Percentiles rank a stretch among this genome's conserved stretches.
Evolutionary conservation across 2,113 vertebrate genomes (phyloP).

Genomic region (Anthoscopus minutus): DNA sequence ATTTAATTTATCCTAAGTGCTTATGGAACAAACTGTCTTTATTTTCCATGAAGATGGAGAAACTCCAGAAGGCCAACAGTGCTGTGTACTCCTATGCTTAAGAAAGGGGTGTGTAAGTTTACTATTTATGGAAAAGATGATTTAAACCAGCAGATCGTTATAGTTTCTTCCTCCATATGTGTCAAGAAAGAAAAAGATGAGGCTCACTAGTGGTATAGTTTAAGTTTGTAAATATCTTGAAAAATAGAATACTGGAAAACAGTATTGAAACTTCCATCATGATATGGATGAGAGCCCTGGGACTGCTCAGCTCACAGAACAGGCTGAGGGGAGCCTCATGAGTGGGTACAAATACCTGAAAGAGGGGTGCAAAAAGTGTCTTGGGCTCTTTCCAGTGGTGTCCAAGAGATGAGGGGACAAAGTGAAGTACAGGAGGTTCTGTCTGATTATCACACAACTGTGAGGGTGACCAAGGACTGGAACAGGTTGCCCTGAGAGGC

Average conservation of each 20-base stretch:
- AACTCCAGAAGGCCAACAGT: background rate
- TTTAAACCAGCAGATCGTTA: background rate
- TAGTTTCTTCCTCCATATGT: background rate
- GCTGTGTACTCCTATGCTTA: background rate
- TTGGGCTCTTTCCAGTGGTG: background rate
- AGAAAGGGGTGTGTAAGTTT: background rate
- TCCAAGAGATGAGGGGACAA: background rate
- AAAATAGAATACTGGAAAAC: background rate
- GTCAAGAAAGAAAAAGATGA: background rate
- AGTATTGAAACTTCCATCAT: background rate
- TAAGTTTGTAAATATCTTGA: background rate
- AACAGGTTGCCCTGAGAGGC: background rate
- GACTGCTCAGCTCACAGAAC: background rate
- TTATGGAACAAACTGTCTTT: background rate
- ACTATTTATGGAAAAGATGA: background rate
- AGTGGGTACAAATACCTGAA: background rate
- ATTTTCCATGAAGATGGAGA: background rate
- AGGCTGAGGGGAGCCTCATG: background rate
- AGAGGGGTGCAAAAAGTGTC: background rate
- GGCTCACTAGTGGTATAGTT: background rate
- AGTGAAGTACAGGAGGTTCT: background rate
- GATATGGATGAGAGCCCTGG: background rate
- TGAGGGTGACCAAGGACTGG: background rate
- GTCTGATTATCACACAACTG: background rate
- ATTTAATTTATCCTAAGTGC: background rate